Evolutionary conservation across 2,113 vertebrate genomes (phyloP), one percentile per base, ranked within the genome.

Genomic region (Pachyramphus minor): DNA sequence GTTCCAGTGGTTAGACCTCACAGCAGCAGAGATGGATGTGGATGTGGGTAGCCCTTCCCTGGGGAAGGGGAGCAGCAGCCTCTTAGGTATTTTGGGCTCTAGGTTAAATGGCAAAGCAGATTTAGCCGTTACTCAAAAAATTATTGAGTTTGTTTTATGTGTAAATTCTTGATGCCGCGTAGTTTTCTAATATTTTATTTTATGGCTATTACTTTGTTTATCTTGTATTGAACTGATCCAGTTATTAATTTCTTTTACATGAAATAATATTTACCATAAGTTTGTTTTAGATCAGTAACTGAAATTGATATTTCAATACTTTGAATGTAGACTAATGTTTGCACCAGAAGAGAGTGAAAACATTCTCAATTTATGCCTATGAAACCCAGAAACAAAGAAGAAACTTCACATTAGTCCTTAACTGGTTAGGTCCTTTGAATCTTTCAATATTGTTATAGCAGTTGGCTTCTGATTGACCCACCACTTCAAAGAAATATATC

Each of bases 1-100:
- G 31, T 12, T 74, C 16, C 31, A 13, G n/a, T 6, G 72, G 14
- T 22, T 12, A 39, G 28, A 75, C 25, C 11, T 71, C 0, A 0
- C 17, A n/a, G 37, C 44, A 64, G 20, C 78, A 78, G 23, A 55
- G 25, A 5, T 44, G 66, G 37, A n/a, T 69, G 12, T n/a, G 13
- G 6, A 1, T 21, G 25, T 7, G 35, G 10, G n/a, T 24, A 50
- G 21, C 11, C 24, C 12, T 28, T 27, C 2, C 3, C 3, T 4
- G 14, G 30, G 7, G 25, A 53, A 72, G 5, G 5, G 25, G 9
- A 55, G 11, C 14, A 80, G 27, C 10, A 72, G 2, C 24, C 6
- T 71, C 37, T 28, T 17, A 4, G 6, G 8, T 63, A 18, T 12
- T 31, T 80, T 49, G 14, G 23, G 5, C 4, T 5, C 23, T 44